Conservation (phyloP, 2,888 invertebrate genomes). For the Leptinotarsa peninsularis region DNA sequence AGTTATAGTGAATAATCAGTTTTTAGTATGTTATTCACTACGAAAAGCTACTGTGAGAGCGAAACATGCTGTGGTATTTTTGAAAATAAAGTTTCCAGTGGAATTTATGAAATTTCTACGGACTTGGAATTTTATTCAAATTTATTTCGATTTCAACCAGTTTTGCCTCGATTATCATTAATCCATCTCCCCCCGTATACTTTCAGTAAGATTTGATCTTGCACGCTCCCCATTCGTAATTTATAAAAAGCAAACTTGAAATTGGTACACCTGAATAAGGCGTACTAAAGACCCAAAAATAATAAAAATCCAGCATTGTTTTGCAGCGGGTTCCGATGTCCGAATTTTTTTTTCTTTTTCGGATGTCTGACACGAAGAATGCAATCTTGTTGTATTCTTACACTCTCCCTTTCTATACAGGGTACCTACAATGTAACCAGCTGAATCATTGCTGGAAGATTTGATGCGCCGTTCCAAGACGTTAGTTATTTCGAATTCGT, state of each 20-base stretch:
- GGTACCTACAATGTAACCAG: slow-evolving; percentile 25
- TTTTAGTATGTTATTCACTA: no score
- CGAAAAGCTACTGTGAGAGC: no score
- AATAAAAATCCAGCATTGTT: slow-evolving; percentile 49
- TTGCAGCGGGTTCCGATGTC: slow-evolving; percentile 53
- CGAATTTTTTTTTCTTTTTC: slow-evolving; percentile 50
- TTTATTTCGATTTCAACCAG: no score
- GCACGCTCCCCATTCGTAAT: slow-evolving; percentile 18
- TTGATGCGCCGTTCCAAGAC: neutral
- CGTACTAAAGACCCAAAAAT: slow-evolving; percentile 21
- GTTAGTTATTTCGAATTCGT: slow-evolving; percentile 4
- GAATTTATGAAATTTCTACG: no score
- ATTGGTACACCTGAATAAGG: slow-evolving; percentile 19
- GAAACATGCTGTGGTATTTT: no score
- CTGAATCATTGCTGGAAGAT: slow-evolving; percentile 19
- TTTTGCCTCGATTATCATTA: neutral
- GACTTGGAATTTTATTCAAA: no score
- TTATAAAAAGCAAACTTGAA: slow-evolving; percentile 9
- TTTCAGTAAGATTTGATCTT: slow-evolving; percentile 12
- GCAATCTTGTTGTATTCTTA: slow-evolving; percentile 57
- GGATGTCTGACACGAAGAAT: slow-evolving; percentile 56
- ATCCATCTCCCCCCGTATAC: neutral
- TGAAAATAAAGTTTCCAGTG: no score
- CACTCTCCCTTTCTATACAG: slow-evolving; percentile 43
- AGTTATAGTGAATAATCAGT: no score